A percentile compares a stretch with the other conserved stretches of the same genome.
These are phyloP conservation scores for Drosophila aldrichi DNA, from an alignment of 2,888 invertebrate species.

Conservation along the genomic window DNA sequence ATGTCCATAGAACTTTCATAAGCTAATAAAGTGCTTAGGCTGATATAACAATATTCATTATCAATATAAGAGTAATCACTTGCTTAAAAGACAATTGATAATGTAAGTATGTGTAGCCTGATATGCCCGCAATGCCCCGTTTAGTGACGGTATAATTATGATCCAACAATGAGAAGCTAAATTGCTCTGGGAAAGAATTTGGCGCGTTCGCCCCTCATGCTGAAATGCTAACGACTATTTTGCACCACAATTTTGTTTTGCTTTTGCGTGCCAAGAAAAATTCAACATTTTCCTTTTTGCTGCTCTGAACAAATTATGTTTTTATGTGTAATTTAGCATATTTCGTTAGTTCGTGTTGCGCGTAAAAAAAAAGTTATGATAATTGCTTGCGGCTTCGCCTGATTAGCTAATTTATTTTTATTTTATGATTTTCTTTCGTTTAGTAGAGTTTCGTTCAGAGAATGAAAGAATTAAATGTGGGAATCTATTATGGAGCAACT, in stretches of 20 bases:
- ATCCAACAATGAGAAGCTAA: slow-evolving; percentile 60
- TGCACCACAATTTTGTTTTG: slow-evolving; percentile 18
- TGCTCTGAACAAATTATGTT: slow-evolving; percentile 49
- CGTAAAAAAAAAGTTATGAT: slow-evolving; percentile 52
- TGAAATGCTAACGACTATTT: slow-evolving; percentile 10
- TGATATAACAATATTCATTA: no score
- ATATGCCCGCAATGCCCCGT: neutral
- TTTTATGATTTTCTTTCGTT: neutral
- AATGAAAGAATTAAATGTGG: neutral
- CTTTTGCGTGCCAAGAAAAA: slow-evolving; percentile 64
- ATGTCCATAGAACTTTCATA: neutral
- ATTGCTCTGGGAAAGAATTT: slow-evolving; percentile 32
- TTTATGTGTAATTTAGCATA: slow-evolving; percentile 64
- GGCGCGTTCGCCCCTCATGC: slow-evolving; percentile 8
- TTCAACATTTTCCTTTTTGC: slow-evolving; percentile 21
- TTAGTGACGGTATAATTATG: slow-evolving; percentile 33
- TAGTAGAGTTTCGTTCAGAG: neutral
- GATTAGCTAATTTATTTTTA: slow-evolving; percentile 26
- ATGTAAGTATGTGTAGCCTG: no score
- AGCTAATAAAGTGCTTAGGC: neutral
- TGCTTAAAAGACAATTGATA: neutral
- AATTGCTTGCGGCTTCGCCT: slow-evolving; percentile 44
- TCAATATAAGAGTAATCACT: no score
- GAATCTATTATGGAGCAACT: neutral
- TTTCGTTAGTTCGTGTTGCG: slow-evolving; percentile 34